Evolutionary conservation across 2,888 invertebrate genomes (phyloP), one percentile per base, ranked within the genome.

Genomic region (Apeira syringaria): DNA sequence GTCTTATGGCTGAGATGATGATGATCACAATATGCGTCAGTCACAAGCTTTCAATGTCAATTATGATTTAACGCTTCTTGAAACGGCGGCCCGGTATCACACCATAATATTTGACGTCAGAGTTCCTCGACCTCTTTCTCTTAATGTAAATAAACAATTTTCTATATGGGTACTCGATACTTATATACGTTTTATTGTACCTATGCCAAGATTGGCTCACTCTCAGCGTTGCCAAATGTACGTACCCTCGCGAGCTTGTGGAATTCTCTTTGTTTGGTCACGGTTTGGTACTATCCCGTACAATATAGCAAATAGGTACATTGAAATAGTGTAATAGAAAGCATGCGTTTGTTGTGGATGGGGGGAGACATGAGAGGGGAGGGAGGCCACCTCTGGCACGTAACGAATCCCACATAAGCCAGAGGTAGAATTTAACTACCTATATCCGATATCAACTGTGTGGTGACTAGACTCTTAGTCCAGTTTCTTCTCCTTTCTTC

Each of bases 191-290:
- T 20, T 7, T 45, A 43, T 55, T 53, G 59, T 59, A 39, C 44
- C 47, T 43, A 48, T 51, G 63, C 56, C 59, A 61, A 60, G 53
- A 49, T 48, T 53, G 55, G 56, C 35, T 40, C 50, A 44, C 35
- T 34, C 24, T 46, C 52, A 39, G 48, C 41, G 28, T 56, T 65
- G 66, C 62, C 65, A 68, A 64, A 54, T 33, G 18, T 42, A 20
- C 11, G n/a, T 12, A 32, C 8, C 43, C 45, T 43, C 49, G 43
- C 37, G 31, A 42, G 28, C 17, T 24, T 35, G 17, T 31, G 45
- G 44, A 37, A 45, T 47, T 50, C 47, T 33, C 53, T 53, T 56
- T 53, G 53, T 53, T 47, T 43, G 38, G 32, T 12, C 32, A 38
- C 15, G 3, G 18, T n/a, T 28, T 34, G 12, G 20, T 20, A 20